Evolutionary conservation across 2,888 invertebrate species (phyloP).

Genomic region (Laspeyria flexula): DNA sequence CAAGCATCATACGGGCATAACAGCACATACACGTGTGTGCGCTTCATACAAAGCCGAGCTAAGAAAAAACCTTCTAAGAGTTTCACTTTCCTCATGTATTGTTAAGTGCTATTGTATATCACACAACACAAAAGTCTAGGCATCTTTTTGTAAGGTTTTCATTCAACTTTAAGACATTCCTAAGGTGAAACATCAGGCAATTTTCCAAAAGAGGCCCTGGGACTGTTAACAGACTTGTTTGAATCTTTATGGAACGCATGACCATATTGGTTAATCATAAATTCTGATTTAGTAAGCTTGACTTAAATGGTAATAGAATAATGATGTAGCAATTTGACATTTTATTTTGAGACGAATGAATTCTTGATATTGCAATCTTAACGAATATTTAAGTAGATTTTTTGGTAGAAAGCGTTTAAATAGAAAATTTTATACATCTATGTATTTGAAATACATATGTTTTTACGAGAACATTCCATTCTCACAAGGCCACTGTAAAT

Average conservation of each 20-base stretch:
- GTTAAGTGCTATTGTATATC: slow-evolving; percentile 61
- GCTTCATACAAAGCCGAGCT: slow-evolving; percentile 58
- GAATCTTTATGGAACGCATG: slow-evolving; percentile 16
- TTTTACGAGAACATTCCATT: too few relatives aligned
- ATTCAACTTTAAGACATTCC: slow-evolving; percentile 41
- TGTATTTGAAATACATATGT: too few relatives aligned
- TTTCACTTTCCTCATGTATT: slow-evolving; percentile 71
- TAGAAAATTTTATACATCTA: too few relatives aligned
- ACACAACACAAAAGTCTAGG: slow-evolving; percentile 47
- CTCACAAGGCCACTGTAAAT: too few relatives aligned
- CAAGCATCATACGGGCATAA: slow-evolving; percentile 62
- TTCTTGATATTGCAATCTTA: neutral
- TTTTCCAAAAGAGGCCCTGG: neutral
- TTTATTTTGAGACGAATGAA: slow-evolving; percentile 53
- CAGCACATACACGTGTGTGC: slow-evolving; percentile 50
- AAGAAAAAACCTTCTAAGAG: slow-evolving; percentile 63
- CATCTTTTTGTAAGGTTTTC: slow-evolving; percentile 56
- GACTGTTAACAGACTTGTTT: slow-evolving; percentile 1
- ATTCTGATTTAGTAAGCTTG: slow-evolving; percentile 47
- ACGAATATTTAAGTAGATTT: too few relatives aligned
- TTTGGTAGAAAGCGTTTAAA: too few relatives aligned
- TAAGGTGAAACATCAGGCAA: slow-evolving; percentile 5
- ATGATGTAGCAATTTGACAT: slow-evolving; percentile 46
- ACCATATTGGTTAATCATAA: slow-evolving; percentile 28
- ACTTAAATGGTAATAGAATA: slow-evolving; percentile 49